Conservation (phyloP, 2,888 invertebrate species). For the Perizoma flavofasciatum region DNA sequence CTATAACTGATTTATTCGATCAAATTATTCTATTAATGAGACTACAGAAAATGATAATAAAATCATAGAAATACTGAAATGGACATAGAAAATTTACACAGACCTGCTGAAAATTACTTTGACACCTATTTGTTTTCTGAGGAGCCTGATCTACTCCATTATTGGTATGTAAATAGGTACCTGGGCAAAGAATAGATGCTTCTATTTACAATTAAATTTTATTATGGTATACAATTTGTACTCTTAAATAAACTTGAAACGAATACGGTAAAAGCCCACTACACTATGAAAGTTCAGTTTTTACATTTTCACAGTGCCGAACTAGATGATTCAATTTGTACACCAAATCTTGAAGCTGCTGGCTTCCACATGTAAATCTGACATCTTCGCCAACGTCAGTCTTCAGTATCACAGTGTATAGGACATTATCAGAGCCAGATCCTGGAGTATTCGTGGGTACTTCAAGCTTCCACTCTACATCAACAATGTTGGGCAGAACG, state of each 20-base stretch:
- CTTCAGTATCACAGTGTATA: slow-evolving; percentile 73
- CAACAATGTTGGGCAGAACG: slow-evolving; percentile 79
- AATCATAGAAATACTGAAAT: too few species aligned
- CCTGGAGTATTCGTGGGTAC: slow-evolving; percentile 72
- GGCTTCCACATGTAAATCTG: slow-evolving; percentile 85
- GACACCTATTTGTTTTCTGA: too few species aligned
- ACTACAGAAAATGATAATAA: too few species aligned
- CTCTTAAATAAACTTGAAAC: slow-evolving; percentile 21
- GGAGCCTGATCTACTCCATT: too few species aligned
- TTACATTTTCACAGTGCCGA: slow-evolving; percentile 84
- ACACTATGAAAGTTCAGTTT: slow-evolving; percentile 59
- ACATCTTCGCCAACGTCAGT: slow-evolving; percentile 74
- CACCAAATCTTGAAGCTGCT: slow-evolving; percentile 86
- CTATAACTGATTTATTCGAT: too few species aligned
- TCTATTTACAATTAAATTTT: neutral
- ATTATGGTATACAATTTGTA: slow-evolving; percentile 18
- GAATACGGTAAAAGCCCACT: slow-evolving; percentile 2
- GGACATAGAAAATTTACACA: too few species aligned
- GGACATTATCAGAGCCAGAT: slow-evolving; percentile 69
- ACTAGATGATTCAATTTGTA: slow-evolving; percentile 87
- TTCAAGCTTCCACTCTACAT: slow-evolving; percentile 85
- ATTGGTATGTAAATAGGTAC: too few species aligned
- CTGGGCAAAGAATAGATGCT: too few species aligned
- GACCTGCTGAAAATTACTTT: too few species aligned
- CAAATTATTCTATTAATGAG: too few species aligned